Evolutionary conservation across 2,113 vertebrate genomes (phyloP).

Genomic region (Sialia sialis): DNA sequence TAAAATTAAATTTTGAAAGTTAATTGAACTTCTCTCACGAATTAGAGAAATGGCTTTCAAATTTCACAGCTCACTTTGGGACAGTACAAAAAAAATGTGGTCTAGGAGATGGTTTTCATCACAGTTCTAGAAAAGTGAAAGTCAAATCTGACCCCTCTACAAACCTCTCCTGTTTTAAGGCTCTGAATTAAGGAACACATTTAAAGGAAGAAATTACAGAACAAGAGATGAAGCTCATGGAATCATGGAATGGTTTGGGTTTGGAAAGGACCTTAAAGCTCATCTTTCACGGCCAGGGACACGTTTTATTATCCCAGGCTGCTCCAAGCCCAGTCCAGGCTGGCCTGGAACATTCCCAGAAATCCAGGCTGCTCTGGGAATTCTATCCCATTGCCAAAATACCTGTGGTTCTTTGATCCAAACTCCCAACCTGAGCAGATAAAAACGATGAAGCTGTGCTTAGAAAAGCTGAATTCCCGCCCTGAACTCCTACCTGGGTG

Average conservation of each 20-base stretch:
- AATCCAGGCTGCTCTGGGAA: not conserved
- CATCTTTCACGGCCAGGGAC: not conserved
- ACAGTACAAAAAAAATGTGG: not conserved
- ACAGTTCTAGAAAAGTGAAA: not conserved
- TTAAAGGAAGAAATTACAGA: not conserved
- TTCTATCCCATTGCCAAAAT: rapidly evolving
- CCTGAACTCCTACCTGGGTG: constrained; percentile 78
- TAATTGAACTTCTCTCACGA: rapidly evolving
- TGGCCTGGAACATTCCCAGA: not conserved
- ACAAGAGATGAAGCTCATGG: not conserved
- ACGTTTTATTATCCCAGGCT: not conserved
- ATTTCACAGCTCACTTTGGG: not conserved
- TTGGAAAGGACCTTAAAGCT: not conserved
- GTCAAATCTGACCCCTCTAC: not conserved
- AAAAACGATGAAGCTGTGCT: rapidly evolving
- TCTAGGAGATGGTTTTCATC: not conserved
- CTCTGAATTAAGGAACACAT: not conserved
- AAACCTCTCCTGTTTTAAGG: not conserved
- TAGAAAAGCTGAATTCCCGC: too few species aligned
- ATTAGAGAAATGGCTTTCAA: not conserved
- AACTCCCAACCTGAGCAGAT: not conserved
- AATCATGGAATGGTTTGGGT: not conserved
- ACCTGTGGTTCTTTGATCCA: not conserved
- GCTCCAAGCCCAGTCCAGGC: not conserved
- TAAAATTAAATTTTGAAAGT: rapidly evolving